phyloP scores from a whole-genome alignment of 2,888 invertebrate genomes.

The Tiliacea aurago region DNA sequence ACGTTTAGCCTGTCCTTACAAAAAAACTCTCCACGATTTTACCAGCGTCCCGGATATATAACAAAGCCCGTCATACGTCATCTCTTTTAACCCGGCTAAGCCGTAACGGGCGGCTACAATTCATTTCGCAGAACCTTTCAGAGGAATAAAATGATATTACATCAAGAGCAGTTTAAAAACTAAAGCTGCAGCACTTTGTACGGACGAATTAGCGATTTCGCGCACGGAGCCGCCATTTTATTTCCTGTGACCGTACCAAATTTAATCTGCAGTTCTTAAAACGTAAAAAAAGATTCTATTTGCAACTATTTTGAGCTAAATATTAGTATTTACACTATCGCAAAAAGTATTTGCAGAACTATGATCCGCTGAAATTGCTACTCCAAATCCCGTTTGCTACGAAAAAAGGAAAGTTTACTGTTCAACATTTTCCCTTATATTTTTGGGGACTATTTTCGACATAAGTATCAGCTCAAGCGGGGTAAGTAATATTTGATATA shows the following conservation, averaged over 20 bases:
- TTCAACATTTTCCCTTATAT: neutral
- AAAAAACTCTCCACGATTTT: conserved; percentile 15
- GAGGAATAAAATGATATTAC: conserved; percentile 35
- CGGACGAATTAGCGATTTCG: conserved; percentile 62
- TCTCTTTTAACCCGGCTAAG: conserved; percentile 27
- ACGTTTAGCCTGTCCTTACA: neutral
- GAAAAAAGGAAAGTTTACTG: neutral
- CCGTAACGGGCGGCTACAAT: conserved; percentile 22
- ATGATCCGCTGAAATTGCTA: conserved; percentile 16
- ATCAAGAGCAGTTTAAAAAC: conserved; percentile 48
- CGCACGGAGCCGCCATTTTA: conserved; percentile 52
- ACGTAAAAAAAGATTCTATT: no score
- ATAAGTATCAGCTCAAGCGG: no score
- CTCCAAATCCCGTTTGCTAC: conserved; percentile 9
- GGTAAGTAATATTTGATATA: no score
- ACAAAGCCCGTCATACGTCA: conserved; percentile 26
- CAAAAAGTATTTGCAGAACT: conserved; percentile 8
- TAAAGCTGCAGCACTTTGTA: conserved; percentile 45
- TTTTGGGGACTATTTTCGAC: neutral
- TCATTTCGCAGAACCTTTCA: conserved; percentile 24
- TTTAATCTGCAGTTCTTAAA: conserved; percentile 1
- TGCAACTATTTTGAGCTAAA: neutral
- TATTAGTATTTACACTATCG: neutral
- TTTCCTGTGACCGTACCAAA: conserved; percentile 34
- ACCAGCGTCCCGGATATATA: conserved; percentile 8